These are phyloP conservation scores for Pristiophorus japonicus DNA, from an alignment of 2,113 vertebrate genomes.

Conservation along the genomic window DNA sequence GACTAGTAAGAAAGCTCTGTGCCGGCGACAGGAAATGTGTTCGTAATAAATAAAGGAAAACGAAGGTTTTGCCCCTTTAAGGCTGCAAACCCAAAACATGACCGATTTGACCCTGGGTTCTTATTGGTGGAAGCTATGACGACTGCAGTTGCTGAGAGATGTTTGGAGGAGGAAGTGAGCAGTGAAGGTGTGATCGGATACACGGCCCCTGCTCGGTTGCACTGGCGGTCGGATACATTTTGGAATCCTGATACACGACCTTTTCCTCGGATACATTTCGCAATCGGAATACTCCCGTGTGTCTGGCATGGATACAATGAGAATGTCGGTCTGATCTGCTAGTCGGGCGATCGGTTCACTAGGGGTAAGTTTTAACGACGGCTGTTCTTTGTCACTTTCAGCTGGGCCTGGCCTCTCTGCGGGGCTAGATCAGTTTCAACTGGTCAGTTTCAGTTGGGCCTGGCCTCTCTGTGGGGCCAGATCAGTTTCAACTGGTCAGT, in stretches of 20 bases:
- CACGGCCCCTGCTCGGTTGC: neutral
- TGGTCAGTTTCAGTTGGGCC: neutral
- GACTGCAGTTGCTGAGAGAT: conserved; percentile 28
- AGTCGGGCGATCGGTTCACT: neutral
- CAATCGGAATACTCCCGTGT: neutral
- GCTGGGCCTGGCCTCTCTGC: neutral
- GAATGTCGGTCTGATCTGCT: neutral
- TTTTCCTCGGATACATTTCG: neutral
- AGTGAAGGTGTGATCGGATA: conserved; percentile 3
- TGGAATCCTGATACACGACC: neutral
- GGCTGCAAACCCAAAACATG: neutral
- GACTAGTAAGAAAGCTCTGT: neutral
- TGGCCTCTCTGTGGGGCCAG: neutral
- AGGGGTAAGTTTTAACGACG: neutral
- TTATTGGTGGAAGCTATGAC: neutral
- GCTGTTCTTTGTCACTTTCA: conserved; percentile 16
- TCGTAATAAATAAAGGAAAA: neutral
- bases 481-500: neutral
- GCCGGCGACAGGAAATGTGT: neutral
- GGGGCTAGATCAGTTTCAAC: neutral
- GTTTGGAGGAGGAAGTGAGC: conserved; percentile 31
- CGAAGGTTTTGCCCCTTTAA: neutral
- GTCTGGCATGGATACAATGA: conserved; percentile 8
- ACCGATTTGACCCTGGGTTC: conserved; percentile 1
- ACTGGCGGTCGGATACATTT: conserved; percentile 20